phyloP scores from a whole-genome alignment of 2,888 invertebrate genomes.

The Tetranychus truncatus region DNA sequence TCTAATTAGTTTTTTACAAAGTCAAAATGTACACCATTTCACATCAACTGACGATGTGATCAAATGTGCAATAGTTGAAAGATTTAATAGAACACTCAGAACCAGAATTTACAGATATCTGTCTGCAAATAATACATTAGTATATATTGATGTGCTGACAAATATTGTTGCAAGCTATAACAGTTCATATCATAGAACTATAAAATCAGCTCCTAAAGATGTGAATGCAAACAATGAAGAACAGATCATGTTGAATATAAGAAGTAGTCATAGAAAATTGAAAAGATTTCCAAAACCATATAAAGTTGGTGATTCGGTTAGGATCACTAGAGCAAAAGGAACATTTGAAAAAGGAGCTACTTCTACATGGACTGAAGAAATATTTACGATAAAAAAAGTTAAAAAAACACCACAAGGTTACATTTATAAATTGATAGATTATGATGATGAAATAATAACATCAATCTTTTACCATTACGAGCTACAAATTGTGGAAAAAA shows the following conservation, averaged over 20 bases:
- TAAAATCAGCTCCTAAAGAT: background rate
- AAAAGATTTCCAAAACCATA: background rate
- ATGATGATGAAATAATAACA: background rate
- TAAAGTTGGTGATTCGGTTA: background rate
- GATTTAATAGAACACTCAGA: constrained; percentile 28
- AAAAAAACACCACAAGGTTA: background rate
- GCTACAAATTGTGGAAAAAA: background rate
- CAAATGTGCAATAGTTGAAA: constrained; percentile 29
- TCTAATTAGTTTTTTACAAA: constrained; percentile 16
- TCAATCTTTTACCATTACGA: background rate
- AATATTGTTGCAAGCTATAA: background rate
- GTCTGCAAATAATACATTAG: constrained; percentile 24
- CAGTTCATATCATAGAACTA: background rate
- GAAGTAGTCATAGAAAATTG: no score
- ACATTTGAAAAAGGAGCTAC: background rate
- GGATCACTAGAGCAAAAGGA: background rate
- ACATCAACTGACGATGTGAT: constrained; percentile 26
- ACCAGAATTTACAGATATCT: constrained; percentile 29
- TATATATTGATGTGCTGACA: background rate
- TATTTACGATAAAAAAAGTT: background rate
- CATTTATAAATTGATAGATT: background rate
- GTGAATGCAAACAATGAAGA: background rate
- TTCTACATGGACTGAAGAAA: background rate
- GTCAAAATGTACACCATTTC: constrained; percentile 23
- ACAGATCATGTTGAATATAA: background rate